phyloP scores from a whole-genome alignment of 2,888 invertebrate species.

The Nephrotoma guestfalica region DNA sequence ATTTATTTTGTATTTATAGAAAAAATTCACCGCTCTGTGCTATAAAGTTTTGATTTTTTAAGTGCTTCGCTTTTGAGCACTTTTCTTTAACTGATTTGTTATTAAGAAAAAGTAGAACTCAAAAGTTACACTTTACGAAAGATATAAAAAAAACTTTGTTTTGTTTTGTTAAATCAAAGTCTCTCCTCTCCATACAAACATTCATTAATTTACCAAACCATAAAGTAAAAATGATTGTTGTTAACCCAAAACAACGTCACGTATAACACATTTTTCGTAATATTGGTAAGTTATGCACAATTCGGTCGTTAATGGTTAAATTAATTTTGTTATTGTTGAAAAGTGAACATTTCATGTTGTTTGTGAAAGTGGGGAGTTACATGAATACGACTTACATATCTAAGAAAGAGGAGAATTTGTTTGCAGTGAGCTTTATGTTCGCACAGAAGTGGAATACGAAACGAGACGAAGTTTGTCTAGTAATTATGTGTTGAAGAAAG shows the following conservation, averaged over 20 bases:
- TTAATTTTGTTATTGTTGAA: background rate
- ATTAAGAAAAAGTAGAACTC: background rate
- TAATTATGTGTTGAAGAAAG: background rate
- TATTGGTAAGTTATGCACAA: background rate
- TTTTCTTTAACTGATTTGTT: background rate
- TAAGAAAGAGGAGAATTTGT: background rate
- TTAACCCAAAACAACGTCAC: background rate
- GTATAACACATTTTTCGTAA: background rate
- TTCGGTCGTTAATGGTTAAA: background rate
- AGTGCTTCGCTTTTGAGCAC: background rate
- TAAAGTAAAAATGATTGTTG: background rate
- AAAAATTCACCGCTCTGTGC: background rate
- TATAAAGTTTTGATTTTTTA: background rate
- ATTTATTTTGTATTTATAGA: background rate
- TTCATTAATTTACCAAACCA: background rate
- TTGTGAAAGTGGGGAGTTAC: background rate
- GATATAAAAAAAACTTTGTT: background rate
- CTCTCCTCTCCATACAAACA: background rate
- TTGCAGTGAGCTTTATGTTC: background rate
- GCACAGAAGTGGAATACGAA: background rate
- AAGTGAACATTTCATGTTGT: background rate
- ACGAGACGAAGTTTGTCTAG: background rate
- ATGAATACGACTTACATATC: background rate
- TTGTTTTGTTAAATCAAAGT: background rate
- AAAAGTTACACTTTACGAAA: background rate